Conservation (phyloP, 2,797 vertebrate genomes). For the Micrastur ruficollis region DNA sequence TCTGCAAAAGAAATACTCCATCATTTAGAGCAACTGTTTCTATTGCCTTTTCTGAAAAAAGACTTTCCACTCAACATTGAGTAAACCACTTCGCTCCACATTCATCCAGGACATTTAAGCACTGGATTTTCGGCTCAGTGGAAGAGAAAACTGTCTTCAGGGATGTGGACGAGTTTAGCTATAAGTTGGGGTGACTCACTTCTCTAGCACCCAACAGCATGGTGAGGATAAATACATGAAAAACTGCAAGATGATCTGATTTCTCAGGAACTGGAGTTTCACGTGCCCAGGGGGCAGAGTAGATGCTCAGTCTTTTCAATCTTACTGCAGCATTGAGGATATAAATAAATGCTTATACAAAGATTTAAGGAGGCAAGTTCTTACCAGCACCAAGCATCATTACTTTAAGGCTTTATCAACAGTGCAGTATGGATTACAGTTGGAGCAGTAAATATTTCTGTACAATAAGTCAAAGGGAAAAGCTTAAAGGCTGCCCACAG, state of each 20-base stretch:
- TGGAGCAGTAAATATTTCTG: background rate
- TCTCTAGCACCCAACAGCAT: background rate
- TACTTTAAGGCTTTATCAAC: background rate
- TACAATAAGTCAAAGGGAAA: background rate
- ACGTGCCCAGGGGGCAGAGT: background rate
- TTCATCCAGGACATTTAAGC: background rate
- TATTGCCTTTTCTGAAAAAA: background rate
- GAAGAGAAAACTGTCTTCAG: background rate
- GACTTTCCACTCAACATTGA: background rate
- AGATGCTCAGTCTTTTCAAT: background rate
- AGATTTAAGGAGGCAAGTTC: background rate
- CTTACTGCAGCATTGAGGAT: background rate
- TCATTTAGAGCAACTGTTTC: background rate
- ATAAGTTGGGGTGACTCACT: background rate
- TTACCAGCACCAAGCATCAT: background rate
- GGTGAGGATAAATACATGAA: background rate
- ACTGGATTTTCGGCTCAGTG: background rate
- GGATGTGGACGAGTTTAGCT: background rate
- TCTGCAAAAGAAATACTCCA: background rate
- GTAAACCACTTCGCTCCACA: background rate
- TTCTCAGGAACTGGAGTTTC: background rate
- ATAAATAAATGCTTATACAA: background rate
- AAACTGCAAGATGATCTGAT: background rate
- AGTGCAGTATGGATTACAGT: background rate
- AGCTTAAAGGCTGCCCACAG: background rate